phyloP scores from a whole-genome alignment of 2,888 invertebrate species.

The Xestobium rufovillosum region DNA sequence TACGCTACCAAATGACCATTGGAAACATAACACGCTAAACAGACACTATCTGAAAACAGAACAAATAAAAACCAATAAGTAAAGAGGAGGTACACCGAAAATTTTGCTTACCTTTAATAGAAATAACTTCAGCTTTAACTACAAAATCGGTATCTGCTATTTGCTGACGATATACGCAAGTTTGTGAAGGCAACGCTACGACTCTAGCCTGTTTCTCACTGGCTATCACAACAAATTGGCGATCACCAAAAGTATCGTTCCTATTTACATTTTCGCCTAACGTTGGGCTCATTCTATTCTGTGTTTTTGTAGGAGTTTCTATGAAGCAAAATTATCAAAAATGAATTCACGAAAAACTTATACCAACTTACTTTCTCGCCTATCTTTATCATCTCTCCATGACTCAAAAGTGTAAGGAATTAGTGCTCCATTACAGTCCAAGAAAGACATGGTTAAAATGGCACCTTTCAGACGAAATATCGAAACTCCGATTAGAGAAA shows the following conservation, averaged over 20 bases:
- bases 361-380: conserved; percentile 38
- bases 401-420: conserved; percentile 85
- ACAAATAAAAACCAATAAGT: conserved; percentile 7
- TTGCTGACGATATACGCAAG: conserved; percentile 88
- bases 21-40: conserved; percentile 88
- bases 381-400: conserved; percentile 83
- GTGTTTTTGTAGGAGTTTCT: conserved; percentile 62
- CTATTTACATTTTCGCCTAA: conserved; percentile 45
- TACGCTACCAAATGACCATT: conserved; percentile 90
- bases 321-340: conserved; percentile 12
- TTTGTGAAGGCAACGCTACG: conserved; percentile 90
- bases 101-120: conserved; percentile 69
- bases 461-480: conserved; percentile 94
- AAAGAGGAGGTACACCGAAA: background rate
- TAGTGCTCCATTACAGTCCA: conserved; percentile 90
- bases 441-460: conserved; percentile 88
- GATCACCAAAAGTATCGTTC: conserved; percentile 57
- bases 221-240: conserved; percentile 88
- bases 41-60: conserved; percentile 76
- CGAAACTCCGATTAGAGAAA: conserved; percentile 91
- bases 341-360: background rate
- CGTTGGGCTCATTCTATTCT: conserved; percentile 71
- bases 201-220: conserved; percentile 94
- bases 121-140: conserved; percentile 87
- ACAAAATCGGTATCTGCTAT: conserved; percentile 90